A percentile compares a stretch with the other conserved stretches of the same genome.
These are phyloP conservation scores for Pteropus alecto DNA, from an alignment of 2,113 vertebrate species.

Conservation along the genomic window DNA sequence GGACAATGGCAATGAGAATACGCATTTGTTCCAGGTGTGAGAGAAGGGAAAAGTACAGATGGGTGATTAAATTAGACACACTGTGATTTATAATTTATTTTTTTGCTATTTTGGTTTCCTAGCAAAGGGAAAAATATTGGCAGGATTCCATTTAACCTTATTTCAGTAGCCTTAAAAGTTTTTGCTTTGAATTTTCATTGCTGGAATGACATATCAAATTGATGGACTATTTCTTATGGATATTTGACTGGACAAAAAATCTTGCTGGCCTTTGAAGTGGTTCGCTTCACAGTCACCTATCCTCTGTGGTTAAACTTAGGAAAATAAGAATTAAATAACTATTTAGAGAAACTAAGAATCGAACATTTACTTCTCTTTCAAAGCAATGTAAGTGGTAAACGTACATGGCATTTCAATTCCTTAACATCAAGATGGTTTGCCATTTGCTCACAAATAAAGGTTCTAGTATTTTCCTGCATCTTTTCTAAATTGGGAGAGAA, in stretches of 20 bases:
- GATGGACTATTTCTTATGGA: neutral
- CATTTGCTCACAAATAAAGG: neutral
- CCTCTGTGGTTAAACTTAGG: neutral
- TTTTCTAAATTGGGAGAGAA: neutral
- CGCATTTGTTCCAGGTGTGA: neutral
- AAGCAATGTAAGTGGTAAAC: neutral
- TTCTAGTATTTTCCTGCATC: neutral
- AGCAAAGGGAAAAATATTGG: neutral
- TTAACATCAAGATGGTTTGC: neutral
- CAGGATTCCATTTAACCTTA: neutral
- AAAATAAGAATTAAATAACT: neutral
- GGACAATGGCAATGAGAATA: neutral
- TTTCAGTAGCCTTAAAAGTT: constrained; percentile 11
- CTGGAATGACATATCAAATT: neutral
- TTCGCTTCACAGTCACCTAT: neutral
- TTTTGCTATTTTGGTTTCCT: neutral
- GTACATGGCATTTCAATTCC: neutral
- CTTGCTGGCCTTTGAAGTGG: neutral
- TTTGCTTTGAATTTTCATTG: neutral
- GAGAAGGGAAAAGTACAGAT: neutral
- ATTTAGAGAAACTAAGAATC: neutral
- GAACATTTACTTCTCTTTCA: neutral
- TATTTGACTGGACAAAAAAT: neutral
- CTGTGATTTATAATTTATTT: constrained; percentile 20
- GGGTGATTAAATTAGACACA: neutral